Evolutionary conservation across 2,113 vertebrate genomes (phyloP).

Genomic region (Mus pahari): DNA sequence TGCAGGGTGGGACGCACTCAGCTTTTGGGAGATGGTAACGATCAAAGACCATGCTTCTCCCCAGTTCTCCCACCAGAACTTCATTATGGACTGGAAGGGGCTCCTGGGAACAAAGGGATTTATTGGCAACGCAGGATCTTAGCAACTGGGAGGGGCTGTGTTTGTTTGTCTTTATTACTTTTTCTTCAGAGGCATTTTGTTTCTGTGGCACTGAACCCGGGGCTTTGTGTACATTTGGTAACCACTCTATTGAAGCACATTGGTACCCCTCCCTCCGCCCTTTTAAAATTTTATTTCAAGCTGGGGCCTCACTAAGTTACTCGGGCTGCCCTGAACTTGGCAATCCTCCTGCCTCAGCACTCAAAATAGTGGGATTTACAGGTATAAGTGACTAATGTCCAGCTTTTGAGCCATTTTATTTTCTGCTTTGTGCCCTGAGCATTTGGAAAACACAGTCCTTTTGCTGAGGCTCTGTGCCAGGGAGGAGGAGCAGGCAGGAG

Average conservation of each 20-base stretch:
- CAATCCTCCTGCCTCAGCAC: neutral
- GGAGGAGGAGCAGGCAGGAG: neutral
- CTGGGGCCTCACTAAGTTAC: neutral
- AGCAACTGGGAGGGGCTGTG: fast-evolving
- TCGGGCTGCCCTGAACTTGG: neutral
- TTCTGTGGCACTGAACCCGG: neutral
- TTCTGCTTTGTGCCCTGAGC: neutral
- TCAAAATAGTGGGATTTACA: neutral
- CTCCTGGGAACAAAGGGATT: neutral
- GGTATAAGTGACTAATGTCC: neutral
- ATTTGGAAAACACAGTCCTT: neutral
- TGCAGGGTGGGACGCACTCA: neutral
- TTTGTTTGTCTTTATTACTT: neutral
- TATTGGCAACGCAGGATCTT: fast-evolving
- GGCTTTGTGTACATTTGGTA: neutral
- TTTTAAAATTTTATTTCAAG: neutral
- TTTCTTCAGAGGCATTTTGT: neutral
- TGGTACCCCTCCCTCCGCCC: neutral
- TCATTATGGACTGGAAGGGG: neutral
- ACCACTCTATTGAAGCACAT: no score
- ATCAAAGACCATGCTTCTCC: neutral
- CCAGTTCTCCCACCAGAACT: neutral
- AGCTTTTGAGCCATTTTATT: neutral
- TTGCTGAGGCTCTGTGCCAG: neutral
- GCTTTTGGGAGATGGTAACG: neutral